These are phyloP conservation scores for Rhinophrynus dorsalis DNA, from an alignment of 2,797 vertebrate genomes.

Conservation along the genomic window DNA sequence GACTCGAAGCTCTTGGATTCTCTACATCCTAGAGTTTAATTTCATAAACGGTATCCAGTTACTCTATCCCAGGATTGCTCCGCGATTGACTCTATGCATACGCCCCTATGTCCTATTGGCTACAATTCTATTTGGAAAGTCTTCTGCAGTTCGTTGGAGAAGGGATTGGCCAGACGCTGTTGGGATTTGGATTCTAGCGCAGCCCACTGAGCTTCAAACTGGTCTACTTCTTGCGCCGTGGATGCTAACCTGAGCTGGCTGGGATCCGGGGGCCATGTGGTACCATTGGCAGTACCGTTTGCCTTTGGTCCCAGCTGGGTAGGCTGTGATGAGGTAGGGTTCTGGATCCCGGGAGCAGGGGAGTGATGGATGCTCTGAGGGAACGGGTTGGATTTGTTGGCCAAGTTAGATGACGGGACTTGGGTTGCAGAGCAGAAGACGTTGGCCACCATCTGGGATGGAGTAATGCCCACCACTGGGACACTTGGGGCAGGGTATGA, in stretches of 20 bases:
- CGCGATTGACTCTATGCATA: too few relatives aligned
- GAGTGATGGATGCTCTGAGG: constrained; percentile 54
- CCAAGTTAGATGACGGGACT: constrained; percentile 63
- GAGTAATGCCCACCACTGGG: constrained; percentile 88
- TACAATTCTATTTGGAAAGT: constrained; percentile 88
- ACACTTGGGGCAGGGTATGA: constrained; percentile 76
- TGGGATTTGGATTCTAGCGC: constrained; percentile 81
- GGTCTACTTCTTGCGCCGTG: constrained; percentile 75
- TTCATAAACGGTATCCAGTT: too few relatives aligned
- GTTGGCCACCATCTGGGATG: constrained; percentile 92
- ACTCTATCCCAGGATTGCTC: too few relatives aligned
- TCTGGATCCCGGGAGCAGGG: constrained; percentile 60
- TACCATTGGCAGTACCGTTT: constrained; percentile 59
- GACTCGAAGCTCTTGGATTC: too few relatives aligned
- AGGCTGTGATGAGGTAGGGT: constrained; percentile 52
- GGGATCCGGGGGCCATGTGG: constrained; percentile 72
- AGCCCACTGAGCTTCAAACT: constrained; percentile 90
- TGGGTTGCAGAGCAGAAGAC: constrained; percentile 83
- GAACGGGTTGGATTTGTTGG: constrained; percentile 53
- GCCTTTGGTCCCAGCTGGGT: constrained; percentile 47
- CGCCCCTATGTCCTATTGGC: too few relatives aligned
- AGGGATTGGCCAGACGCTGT: constrained; percentile 77
- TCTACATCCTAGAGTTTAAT: too few relatives aligned
- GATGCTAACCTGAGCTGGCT: constrained; percentile 54
- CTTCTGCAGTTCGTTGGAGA: constrained; percentile 84